Percentiles rank a stretch among this genome's conserved stretches.
Conservation (phyloP, 1,140 invertebrate species). For the Drosophila littoralis region DNA sequence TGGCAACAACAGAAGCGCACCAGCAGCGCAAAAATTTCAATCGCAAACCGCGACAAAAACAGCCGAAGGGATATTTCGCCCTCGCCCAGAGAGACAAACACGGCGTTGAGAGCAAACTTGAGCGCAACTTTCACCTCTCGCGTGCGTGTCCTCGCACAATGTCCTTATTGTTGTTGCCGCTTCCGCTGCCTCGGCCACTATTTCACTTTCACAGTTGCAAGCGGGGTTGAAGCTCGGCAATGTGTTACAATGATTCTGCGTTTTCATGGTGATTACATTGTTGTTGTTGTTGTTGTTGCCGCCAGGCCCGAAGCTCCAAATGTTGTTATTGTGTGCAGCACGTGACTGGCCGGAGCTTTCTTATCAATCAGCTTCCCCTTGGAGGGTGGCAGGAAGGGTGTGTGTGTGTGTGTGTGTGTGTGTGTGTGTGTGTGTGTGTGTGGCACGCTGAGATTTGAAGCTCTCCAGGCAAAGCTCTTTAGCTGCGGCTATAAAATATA, state of each 20-base stretch:
- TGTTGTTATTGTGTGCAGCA: conserved; percentile 49
- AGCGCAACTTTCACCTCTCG: conserved; percentile 63
- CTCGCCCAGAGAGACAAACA: conserved; percentile 44
- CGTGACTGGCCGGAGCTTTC: conserved; percentile 71
- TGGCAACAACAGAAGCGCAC: conserved; percentile 37
- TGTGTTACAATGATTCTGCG: conserved; percentile 78
- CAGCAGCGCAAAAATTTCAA: conserved; percentile 34
- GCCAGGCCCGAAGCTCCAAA: conserved; percentile 15
- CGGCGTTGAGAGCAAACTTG: conserved; percentile 25
- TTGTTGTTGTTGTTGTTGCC: conserved; percentile 50
- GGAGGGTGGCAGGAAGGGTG: neutral
- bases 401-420: conserved; percentile 10
- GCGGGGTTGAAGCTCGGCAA: conserved; percentile 16
- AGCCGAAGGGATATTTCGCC: conserved; percentile 62
- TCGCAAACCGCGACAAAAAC: conserved; percentile 66
- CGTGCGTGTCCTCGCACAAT: conserved; percentile 67
- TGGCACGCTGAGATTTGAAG: conserved; percentile 14
- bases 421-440: conserved; percentile 21
- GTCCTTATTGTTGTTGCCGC: conserved; percentile 53
- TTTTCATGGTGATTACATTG: conserved; percentile 72
- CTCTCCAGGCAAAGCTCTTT: conserved; percentile 21
- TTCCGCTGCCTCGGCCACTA: conserved; percentile 41
- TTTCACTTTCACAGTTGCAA: conserved; percentile 68
- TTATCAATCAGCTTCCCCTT: conserved; percentile 50
- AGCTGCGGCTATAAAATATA: neutral